These are phyloP conservation scores for Oriolus oriolus DNA, from an alignment of 2,113 vertebrate genomes.

Conservation along the genomic window DNA sequence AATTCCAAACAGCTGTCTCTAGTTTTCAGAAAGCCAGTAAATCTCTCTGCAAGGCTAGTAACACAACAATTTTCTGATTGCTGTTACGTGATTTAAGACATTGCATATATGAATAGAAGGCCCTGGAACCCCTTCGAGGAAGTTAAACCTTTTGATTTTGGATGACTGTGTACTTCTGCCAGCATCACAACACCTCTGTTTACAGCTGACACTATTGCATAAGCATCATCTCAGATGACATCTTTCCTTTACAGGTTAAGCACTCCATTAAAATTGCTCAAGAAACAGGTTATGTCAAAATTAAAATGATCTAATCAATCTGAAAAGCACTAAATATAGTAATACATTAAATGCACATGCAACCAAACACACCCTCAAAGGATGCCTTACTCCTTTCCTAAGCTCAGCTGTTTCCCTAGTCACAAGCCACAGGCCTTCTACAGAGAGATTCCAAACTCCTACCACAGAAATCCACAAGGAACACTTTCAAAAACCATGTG, in stretches of 20 bases:
- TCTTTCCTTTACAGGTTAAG: neutral
- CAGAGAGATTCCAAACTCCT: neutral
- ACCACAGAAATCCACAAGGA: neutral
- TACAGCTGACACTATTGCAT: neutral
- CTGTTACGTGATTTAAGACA: neutral
- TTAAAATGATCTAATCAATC: neutral
- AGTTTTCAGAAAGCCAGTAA: neutral
- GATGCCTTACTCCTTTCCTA: neutral
- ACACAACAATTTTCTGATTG: neutral
- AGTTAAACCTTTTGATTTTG: neutral
- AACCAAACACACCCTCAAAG: neutral
- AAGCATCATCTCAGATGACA: neutral
- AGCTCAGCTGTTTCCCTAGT: neutral
- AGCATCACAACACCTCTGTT: neutral
- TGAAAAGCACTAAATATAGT: neutral
- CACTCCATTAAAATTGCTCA: neutral
- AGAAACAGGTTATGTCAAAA: neutral
- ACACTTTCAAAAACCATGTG: neutral
- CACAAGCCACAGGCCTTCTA: neutral
- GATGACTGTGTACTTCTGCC: neutral
- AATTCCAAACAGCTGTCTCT: neutral
- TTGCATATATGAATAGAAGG: neutral
- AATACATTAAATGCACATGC: neutral
- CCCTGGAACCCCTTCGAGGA: neutral
- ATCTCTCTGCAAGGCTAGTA: neutral